Conservation (phyloP, 1,140 invertebrate species). For the Oreohelix idahoensis region DNA sequence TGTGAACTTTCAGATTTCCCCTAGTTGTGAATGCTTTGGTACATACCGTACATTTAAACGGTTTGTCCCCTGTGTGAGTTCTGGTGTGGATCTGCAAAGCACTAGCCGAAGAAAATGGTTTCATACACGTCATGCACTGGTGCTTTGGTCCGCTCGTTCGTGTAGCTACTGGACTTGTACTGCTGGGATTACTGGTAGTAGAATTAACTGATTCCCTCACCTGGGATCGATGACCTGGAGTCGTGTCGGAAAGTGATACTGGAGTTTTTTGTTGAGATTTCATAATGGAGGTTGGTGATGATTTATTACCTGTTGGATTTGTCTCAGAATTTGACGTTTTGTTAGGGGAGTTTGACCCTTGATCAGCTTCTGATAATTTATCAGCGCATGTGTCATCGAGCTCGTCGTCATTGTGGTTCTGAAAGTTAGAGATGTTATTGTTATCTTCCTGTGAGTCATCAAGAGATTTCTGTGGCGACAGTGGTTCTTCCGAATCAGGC, state of each 20-base stretch:
- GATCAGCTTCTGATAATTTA: too few species aligned
- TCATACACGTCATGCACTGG: slow-evolving; percentile 95
- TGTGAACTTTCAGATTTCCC: slow-evolving; percentile 98
- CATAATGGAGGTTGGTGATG: too few species aligned
- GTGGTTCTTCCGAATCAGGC: background rate
- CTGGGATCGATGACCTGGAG: background rate
- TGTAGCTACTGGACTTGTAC: background rate
- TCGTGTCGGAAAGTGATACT: background rate
- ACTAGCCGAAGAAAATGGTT: slow-evolving; percentile 96
- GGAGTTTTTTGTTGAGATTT: too few species aligned
- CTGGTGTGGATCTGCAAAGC: slow-evolving; percentile 97
- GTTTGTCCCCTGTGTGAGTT: slow-evolving; percentile 98
- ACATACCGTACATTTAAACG: slow-evolving; percentile 89
- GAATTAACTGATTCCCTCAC: background rate
- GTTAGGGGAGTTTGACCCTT: too few species aligned
- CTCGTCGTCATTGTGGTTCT: slow-evolving; percentile 38
- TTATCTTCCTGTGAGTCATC: slow-evolving; percentile 24
- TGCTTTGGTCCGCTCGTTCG: slow-evolving; percentile 80
- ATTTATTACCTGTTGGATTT: too few species aligned
- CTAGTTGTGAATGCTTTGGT: slow-evolving; percentile 92
- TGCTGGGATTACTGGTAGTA: background rate
- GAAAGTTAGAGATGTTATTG: slow-evolving; percentile 37
- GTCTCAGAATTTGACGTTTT: too few species aligned
- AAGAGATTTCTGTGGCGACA: slow-evolving; percentile 9
- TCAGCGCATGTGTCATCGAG: background rate